phyloP scores from a whole-genome alignment of 1,140 invertebrate species.

The Bicyclus anynana region DNA sequence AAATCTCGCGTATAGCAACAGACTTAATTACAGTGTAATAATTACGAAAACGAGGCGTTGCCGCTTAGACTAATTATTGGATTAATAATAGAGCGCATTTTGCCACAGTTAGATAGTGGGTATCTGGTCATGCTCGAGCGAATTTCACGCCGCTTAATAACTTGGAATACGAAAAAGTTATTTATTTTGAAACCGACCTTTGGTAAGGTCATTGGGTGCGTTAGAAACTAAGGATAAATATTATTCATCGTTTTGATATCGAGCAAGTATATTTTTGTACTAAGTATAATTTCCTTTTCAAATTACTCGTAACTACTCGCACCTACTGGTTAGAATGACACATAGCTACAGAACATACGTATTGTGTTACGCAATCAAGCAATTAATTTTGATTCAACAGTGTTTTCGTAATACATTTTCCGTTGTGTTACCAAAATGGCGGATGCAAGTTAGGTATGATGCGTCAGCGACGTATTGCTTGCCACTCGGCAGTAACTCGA shows the following conservation, averaged over 20 bases:
- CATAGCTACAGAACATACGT: too few species aligned
- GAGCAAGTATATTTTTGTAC: neutral
- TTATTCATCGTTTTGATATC: neutral
- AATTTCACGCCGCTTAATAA: conserved; percentile 30
- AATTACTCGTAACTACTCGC: too few species aligned
- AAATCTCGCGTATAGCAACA: conserved; percentile 27
- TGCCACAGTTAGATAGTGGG: conserved; percentile 39
- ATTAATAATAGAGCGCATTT: conserved; percentile 44
- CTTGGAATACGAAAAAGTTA: conserved; percentile 6
- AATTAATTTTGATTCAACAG: neutral
- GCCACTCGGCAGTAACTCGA: conserved; percentile 39
- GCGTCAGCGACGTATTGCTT: conserved; percentile 30
- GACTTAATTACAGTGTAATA: conserved; percentile 29
- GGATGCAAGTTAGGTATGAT: conserved; percentile 42
- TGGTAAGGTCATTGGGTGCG: neutral
- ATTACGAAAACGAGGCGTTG: conserved; percentile 34
- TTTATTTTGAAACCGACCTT: conserved; percentile 3
- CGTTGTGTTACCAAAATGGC: conserved; percentile 54
- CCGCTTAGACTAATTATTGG: conserved; percentile 39
- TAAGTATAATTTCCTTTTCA: too few species aligned
- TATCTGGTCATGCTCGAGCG: conserved; percentile 38
- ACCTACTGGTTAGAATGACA: too few species aligned
- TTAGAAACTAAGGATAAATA: neutral
- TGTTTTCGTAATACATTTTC: conserved; percentile 9
- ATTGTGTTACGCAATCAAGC: too few species aligned